These are phyloP conservation scores for Agonopterix arenella DNA, from an alignment of 2,888 invertebrate genomes.

Conservation along the genomic window DNA sequence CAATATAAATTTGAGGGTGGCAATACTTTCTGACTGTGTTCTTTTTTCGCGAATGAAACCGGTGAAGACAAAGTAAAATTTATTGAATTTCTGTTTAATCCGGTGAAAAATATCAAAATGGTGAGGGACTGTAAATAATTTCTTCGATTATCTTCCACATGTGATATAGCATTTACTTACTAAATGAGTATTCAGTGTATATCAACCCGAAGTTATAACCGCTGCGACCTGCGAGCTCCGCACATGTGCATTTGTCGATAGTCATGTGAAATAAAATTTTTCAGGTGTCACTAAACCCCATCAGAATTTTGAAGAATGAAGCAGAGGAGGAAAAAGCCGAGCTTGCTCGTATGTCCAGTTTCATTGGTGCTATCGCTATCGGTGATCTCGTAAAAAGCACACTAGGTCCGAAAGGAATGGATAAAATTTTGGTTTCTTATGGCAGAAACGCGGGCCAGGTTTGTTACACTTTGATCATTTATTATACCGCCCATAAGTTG, in stretches of 20 bases:
- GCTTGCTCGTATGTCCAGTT: constrained; percentile 97
- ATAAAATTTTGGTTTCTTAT: constrained; percentile 89
- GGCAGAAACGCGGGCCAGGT: constrained; percentile 86
- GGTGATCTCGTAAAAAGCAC: constrained; percentile 99
- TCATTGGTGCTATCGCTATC: constrained; percentile 98
- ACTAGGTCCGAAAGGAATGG: constrained; percentile 99
- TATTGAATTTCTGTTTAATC: too few relatives aligned
- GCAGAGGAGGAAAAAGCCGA: constrained; percentile 99
- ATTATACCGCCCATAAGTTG: too few relatives aligned
- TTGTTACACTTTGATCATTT: constrained; percentile 5
- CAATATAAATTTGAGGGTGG: too few relatives aligned
- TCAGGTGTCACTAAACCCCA: constrained; percentile 93
- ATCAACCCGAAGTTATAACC: constrained; percentile 23
- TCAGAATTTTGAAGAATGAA: constrained; percentile 95
- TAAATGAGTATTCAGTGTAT: constrained; percentile 8
- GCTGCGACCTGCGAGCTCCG: constrained; percentile 35
- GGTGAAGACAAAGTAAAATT: too few relatives aligned
- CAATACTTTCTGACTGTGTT: too few relatives aligned
- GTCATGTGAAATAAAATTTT: constrained; percentile 9
- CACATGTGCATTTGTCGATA: constrained; percentile 37
- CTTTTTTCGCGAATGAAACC: too few relatives aligned
- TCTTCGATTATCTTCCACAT: not conserved
- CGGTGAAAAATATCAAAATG: constrained; percentile 9
- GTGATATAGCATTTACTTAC: too few relatives aligned
- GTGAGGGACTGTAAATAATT: constrained; percentile 7